Conservation (phyloP, 2,113 vertebrate genomes). For the Mormyrus lacerda region DNA sequence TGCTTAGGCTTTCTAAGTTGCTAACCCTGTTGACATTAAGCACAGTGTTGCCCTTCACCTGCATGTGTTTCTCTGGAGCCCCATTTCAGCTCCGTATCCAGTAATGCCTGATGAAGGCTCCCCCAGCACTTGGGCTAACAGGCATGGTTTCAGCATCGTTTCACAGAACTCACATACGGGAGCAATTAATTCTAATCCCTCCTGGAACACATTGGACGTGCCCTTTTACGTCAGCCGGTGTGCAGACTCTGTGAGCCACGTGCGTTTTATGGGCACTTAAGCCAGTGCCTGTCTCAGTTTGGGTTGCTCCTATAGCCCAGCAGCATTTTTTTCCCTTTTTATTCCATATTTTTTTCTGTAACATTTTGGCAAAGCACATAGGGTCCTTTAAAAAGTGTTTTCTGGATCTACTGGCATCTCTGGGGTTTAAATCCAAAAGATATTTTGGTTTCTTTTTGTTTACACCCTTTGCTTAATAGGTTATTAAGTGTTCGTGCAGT, state of each 20-base stretch:
- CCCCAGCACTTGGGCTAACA: background rate
- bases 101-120: background rate
- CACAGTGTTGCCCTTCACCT: background rate
- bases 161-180: constrained; percentile 5
- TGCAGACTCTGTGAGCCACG: background rate
- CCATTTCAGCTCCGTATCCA: background rate
- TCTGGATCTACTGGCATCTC: background rate
- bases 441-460: background rate
- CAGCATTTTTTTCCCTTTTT: background rate
- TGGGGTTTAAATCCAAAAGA: background rate
- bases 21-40: background rate
- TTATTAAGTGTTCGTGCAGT: background rate
- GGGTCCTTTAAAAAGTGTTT: background rate
- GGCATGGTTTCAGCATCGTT: background rate
- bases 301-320: background rate
- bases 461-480: background rate
- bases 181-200: constrained; percentile 10
- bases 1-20: background rate
- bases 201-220: background rate
- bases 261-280: background rate
- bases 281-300: background rate
- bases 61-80: too few species aligned
- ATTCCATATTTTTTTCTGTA: background rate
- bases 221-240: constrained; percentile 8
- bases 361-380: background rate